Percentiles rank a stretch among this genome's conserved stretches.
Conservation (phyloP, 2,888 invertebrate species). For the Euplagia quadripunctaria region DNA sequence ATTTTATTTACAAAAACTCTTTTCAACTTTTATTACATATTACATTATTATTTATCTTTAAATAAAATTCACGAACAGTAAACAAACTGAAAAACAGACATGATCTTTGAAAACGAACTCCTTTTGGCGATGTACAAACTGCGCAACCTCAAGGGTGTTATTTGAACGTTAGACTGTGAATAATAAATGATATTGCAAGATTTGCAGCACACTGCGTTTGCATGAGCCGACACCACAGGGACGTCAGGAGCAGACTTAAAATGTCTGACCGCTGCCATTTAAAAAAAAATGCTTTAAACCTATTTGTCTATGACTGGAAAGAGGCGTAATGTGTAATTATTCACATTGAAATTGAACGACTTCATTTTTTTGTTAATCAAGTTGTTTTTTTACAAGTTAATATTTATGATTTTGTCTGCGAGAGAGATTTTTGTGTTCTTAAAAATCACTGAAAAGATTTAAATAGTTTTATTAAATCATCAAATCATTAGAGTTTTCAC, state of each 20-base stretch:
- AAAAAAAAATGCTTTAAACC: not conserved
- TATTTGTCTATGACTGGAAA: not conserved
- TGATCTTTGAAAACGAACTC: conserved; percentile 32
- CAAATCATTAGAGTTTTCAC: too few species aligned
- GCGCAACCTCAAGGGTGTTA: conserved; percentile 37
- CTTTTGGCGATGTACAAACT: conserved; percentile 15
- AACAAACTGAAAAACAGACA: conserved; percentile 24
- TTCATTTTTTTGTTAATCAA: not conserved
- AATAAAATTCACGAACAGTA: conserved; percentile 35
- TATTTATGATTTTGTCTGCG: too few species aligned
- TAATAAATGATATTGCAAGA: conserved; percentile 47
- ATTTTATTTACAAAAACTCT: conserved; percentile 8
- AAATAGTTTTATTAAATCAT: too few species aligned
- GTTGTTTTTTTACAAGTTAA: too few species aligned
- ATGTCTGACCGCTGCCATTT: not conserved
- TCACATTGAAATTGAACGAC: too few species aligned
- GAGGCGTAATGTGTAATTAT: not conserved
- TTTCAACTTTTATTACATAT: conserved; percentile 1
- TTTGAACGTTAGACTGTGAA: conserved; percentile 44
- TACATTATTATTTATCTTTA: conserved; percentile 15
- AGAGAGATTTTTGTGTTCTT: too few species aligned
- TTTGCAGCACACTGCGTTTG: conserved; percentile 43
- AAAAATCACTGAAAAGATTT: too few species aligned
- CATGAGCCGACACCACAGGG: conserved; percentile 31
- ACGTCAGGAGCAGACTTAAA: conserved; percentile 21